Percentiles rank a stretch among this genome's conserved stretches.
Evolutionary conservation across 2,113 vertebrate species (phyloP).

Genomic region (Spheniscus mendiculus): DNA sequence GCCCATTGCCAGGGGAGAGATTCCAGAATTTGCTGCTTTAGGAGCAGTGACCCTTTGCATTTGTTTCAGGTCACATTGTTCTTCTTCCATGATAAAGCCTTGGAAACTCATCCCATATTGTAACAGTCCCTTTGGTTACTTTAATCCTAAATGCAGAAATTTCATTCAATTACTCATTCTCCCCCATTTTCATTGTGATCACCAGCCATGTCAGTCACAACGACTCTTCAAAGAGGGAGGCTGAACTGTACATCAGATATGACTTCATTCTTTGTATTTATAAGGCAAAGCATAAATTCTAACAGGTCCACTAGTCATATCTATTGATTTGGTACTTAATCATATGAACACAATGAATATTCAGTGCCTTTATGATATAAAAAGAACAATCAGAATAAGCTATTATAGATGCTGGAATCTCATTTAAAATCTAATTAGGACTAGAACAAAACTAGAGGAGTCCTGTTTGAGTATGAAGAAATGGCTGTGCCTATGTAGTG

Average conservation of each 20-base stretch:
- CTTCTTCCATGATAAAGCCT: neutral
- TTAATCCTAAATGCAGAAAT: conserved; percentile 18
- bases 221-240: conserved; percentile 14
- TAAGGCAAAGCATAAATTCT: conserved; percentile 59
- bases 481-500: conserved; percentile 56
- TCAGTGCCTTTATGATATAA: conserved; percentile 75
- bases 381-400: conserved; percentile 82
- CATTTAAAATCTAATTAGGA: conserved; percentile 82
- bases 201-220: conserved; percentile 35
- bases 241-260: conserved; percentile 42
- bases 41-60: neutral
- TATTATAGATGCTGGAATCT: conserved; percentile 79
- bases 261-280: conserved; percentile 54
- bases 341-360: conserved; percentile 75
- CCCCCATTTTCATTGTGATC: conserved; percentile 8
- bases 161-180: conserved; percentile 41
- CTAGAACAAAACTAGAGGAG: conserved; percentile 72
- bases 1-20: neutral
- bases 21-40: neutral
- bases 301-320: conserved; percentile 56
- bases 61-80: neutral
- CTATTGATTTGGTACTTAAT: conserved; percentile 76
- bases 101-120: neutral
- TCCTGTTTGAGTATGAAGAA: conserved; percentile 61
- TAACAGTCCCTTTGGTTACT: conserved; percentile 6